Conservation (phyloP, 1,140 invertebrate genomes). For the Drosophila bocki region DNA sequence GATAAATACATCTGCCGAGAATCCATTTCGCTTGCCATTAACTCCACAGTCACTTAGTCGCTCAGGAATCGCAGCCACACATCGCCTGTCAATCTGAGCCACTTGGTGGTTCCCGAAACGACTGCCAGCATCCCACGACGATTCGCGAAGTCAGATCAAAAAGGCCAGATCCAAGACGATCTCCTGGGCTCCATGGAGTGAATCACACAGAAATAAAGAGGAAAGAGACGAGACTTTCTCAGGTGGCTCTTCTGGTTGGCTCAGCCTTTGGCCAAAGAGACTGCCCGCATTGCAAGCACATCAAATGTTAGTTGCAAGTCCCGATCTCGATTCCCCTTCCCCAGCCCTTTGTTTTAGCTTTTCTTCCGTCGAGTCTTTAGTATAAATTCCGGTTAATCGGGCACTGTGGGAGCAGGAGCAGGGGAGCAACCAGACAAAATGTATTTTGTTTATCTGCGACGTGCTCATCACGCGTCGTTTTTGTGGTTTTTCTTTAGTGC, state of each 20-base stretch:
- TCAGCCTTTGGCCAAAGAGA: background rate
- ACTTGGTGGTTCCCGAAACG: conserved; percentile 6
- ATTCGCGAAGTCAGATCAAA: conserved; percentile 1
- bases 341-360: conserved; percentile 26
- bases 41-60: conserved; percentile 48
- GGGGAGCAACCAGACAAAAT: conserved; percentile 34
- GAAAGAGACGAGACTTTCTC: background rate
- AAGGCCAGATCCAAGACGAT: conserved; percentile 16
- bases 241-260: conserved; percentile 2
- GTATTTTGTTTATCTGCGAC: conserved; percentile 79
- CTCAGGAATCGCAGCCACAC: conserved; percentile 39
- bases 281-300: conserved; percentile 20
- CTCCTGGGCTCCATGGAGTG: conserved; percentile 1
- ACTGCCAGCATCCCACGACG: conserved; percentile 20
- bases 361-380: conserved; percentile 9
- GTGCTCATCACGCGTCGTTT: conserved; percentile 80
- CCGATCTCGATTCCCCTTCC: conserved; percentile 13
- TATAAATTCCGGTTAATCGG: conserved; percentile 48
- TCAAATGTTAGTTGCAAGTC: conserved; percentile 13
- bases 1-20: conserved; percentile 40
- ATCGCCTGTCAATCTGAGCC: conserved; percentile 57
- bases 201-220: conserved; percentile 3
- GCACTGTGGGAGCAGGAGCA: conserved; percentile 6
- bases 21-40: conserved; percentile 57
- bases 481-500: conserved; percentile 79